phyloP scores from a whole-genome alignment of 2,113 vertebrate species.

The Neomonachus schauinslandi region DNA sequence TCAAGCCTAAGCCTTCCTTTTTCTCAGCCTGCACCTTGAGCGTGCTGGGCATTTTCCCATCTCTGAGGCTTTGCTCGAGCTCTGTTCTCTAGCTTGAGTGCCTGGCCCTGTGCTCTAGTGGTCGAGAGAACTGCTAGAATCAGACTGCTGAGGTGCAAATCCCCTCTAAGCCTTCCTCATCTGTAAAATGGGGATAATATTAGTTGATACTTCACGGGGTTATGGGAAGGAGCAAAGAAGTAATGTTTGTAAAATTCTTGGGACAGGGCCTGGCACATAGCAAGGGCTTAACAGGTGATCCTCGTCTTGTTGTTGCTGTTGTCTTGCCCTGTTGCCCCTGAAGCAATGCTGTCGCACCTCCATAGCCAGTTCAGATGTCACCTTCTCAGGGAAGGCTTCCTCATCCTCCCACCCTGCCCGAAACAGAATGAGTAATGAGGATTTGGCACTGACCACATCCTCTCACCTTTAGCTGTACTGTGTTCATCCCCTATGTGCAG shows the following conservation, averaged over 20 bases:
- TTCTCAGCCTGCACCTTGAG: not conserved
- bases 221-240: slow-evolving; percentile 10
- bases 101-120: not conserved
- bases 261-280: not conserved
- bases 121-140: not conserved
- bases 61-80: not conserved
- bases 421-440: not conserved
- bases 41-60: not conserved
- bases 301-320: too few species aligned
- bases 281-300: not conserved
- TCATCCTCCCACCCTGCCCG: not conserved
- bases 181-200: not conserved
- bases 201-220: not conserved
- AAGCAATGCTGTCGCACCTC: slow-evolving; percentile 46
- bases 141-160: not conserved
- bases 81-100: not conserved
- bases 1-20: not conserved
- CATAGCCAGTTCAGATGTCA: not conserved
- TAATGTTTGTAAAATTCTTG: not conserved
- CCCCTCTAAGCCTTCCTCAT: slow-evolving; percentile 53
- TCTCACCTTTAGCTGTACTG: not conserved
- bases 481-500: not conserved
- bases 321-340: not conserved
- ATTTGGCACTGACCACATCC: fast-evolving
- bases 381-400: not conserved